Conservation (phyloP, 2,888 invertebrate species). For the Scotopteryx bipunctaria region DNA sequence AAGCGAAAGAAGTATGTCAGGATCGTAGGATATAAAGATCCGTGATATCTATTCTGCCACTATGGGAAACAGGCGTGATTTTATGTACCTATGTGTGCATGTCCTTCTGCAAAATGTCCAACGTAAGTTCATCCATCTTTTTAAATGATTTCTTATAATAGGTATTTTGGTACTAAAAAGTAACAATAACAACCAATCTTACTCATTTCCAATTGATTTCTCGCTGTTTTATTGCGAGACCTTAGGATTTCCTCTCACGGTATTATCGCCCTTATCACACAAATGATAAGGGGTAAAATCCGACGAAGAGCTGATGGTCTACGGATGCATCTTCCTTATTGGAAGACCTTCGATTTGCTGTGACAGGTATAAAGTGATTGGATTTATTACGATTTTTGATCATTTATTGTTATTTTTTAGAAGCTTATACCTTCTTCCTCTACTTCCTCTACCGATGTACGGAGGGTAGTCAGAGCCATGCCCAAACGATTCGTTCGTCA, state of each 20-base stretch:
- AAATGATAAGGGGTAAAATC: constrained; percentile 15
- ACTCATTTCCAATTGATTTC: constrained; percentile 4
- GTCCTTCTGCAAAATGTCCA: too few species aligned
- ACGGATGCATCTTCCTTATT: constrained; percentile 29
- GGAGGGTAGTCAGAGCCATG: too few species aligned
- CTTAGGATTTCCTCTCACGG: constrained; percentile 6
- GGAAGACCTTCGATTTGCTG: constrained; percentile 25
- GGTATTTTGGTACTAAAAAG: not conserved
- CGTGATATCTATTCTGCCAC: too few species aligned
- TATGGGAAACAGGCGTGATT: too few species aligned
- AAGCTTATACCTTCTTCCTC: too few species aligned
- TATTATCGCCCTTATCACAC: constrained; percentile 7
- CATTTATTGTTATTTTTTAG: not conserved
- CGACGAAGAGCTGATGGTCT: constrained; percentile 20
- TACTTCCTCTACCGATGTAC: too few species aligned
- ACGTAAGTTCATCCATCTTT: too few species aligned
- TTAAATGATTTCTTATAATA: too few species aligned
- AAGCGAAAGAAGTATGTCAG: too few species aligned
- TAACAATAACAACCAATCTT: not conserved
- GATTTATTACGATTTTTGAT: constrained; percentile 1
- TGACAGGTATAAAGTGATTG: constrained; percentile 5
- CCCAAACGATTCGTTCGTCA: too few species aligned
- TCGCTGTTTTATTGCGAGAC: constrained; percentile 7
- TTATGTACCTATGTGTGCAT: too few species aligned
- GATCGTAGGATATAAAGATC: too few species aligned